Base-by-base conservation (phyloP, 2,888 invertebrate species). In the Eilema griseolum region DNA sequence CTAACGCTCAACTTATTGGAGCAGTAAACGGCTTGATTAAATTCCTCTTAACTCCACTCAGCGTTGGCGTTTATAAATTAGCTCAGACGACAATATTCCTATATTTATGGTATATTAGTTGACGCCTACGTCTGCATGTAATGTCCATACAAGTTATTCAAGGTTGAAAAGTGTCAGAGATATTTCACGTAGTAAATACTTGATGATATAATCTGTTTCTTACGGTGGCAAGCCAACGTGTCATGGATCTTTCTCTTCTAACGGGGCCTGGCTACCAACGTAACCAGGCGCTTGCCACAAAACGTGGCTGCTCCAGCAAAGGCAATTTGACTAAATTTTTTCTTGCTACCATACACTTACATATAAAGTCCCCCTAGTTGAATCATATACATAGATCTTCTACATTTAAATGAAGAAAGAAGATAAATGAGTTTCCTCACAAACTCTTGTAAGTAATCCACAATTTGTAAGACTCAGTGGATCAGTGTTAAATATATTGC, bases 1-100 rank as follows among this genome's bases (percentile, higher is more conserved):
- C 33, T 62, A 62, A 68, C 70, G 71, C 20, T 33, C 65, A 23
- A 70, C 37, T 72, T 69, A 71, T 64, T 66, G 61, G 37, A 28
- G 33, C 24, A 41, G 68, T 46, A 14, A n/a, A 41, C 26, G n/a
- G 41, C 61, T 61, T 61, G 67, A 68, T 67, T 71, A 67, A 61
- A 71, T 72, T 66, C 61, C 61, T n/a, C 28, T 66, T 11, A 23
- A 68, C 61, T 46, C 41, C 24, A n/a, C 12, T n/a, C 59, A 28
- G 41, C 24, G 16, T 61, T 8, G 61, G 23, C 31, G 16, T 70
- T 20, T 20, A 59, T 70, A 14, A 66, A 66, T 62, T 28, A 33
- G 56, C 20, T n/a, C 8, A 31, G 31, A 33, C 52, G 20, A 26
- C 14, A 46, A 23, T 63, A 37, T 63, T 28, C 37, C 7, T 62